Evolutionary conservation across 1,140 invertebrate species (phyloP).

Genomic region (Listronotus oregonensis): DNA sequence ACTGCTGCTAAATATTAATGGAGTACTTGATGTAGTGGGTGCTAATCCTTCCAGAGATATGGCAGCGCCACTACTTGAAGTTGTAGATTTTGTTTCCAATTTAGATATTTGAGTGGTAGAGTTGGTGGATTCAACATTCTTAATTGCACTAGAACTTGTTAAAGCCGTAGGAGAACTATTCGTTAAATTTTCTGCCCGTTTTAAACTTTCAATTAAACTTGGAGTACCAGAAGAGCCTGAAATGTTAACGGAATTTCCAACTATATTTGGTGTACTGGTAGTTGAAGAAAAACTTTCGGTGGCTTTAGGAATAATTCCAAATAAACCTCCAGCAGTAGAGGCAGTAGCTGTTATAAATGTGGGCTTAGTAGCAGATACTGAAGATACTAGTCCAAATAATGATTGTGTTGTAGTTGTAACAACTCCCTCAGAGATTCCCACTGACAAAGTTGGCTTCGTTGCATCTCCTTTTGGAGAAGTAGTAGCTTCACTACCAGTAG

Average conservation of each 20-base stretch:
- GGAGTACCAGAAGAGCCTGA: neutral
- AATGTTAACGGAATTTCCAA: neutral
- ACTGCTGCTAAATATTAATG: neutral
- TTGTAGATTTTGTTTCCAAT: neutral
- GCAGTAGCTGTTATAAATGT: neutral
- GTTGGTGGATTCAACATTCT: too few relatives aligned
- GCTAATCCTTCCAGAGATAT: neutral
- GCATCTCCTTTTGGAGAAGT: neutral
- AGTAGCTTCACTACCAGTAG: neutral
- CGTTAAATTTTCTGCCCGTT: neutral
- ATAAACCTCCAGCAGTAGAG: neutral
- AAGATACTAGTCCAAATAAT: slow-evolving; percentile 3
- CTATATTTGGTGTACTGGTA: neutral
- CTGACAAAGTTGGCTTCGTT: neutral
- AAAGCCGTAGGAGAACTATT: neutral
- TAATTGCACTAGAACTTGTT: too few relatives aligned
- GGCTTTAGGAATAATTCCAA: slow-evolving; percentile 1
- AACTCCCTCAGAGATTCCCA: neutral
- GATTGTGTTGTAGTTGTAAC: slow-evolving; percentile 14
- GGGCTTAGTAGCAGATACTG: neutral
- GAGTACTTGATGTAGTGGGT: neutral
- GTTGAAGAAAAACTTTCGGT: neutral
- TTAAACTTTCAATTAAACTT: neutral
- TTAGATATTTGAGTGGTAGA: neutral
- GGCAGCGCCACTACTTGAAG: neutral